Percentiles rank a stretch among this genome's conserved stretches.
Conservation (phyloP, 92 coral and sea anemone species). For the Zoanthus gigantus region DNA sequence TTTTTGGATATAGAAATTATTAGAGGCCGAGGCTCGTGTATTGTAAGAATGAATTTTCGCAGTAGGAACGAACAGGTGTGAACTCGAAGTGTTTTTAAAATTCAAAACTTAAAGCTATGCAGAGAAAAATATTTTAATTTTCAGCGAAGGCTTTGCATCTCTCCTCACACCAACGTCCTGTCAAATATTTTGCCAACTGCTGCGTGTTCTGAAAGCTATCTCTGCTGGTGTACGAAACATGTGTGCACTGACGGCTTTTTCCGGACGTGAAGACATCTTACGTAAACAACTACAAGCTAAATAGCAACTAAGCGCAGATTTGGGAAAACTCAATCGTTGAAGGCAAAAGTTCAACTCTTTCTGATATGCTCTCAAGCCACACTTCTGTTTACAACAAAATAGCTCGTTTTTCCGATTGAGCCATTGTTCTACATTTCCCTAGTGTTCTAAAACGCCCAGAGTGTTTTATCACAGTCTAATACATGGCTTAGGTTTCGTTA, state of each 20-base stretch:
- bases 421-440: conserved; percentile 25
- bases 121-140: conserved; percentile 74
- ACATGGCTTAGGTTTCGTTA: no score
- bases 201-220: conserved; percentile 49
- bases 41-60: no score
- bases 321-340: conserved; percentile 72
- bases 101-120: conserved; percentile 72
- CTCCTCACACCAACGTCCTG: conserved; percentile 69
- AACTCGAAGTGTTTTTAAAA: conserved; percentile 74
- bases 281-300: conserved; percentile 61
- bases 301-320: conserved; percentile 68
- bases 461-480: no score
- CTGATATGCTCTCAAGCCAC: conserved; percentile 51
- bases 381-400: conserved; percentile 74
- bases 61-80: no score
- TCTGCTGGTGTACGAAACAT: conserved; percentile 64
- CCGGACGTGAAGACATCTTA: conserved; percentile 61
- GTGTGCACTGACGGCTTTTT: conserved; percentile 67
- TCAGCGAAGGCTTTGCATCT: conserved; percentile 75
- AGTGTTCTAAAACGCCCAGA: no score
- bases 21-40: no score
- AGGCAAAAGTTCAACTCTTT: conserved; percentile 54
- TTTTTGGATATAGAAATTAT: no score
- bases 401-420: conserved; percentile 34
- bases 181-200: conserved; percentile 62